Percentiles rank a stretch among this genome's conserved stretches.
Conservation (phyloP, 2,888 invertebrate genomes). For the Plebejus argus region DNA sequence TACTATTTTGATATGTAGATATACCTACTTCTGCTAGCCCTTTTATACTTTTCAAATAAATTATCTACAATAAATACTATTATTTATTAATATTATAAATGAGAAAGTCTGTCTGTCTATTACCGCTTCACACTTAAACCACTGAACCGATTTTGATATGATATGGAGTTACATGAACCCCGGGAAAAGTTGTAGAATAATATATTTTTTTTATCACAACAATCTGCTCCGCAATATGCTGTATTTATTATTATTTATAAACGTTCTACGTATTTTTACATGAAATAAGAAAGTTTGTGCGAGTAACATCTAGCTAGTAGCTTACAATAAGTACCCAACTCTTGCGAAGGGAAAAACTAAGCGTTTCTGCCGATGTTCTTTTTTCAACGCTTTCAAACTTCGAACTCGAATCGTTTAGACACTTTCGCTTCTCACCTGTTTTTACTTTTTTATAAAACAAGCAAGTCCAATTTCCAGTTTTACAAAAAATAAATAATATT, state of each 20-base stretch:
- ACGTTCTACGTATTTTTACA: not conserved
- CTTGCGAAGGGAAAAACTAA: not conserved
- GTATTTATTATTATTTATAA: no score
- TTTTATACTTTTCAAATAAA: no score
- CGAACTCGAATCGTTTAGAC: not conserved
- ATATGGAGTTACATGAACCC: no score
- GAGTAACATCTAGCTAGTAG: not conserved
- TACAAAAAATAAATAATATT: not conserved
- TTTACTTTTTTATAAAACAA: not conserved
- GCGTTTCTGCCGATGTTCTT: not conserved
- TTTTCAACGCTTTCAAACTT: slow-evolving; percentile 11
- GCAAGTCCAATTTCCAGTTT: not conserved
- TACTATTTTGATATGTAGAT: not conserved
- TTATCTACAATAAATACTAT: no score
- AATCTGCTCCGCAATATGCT: no score
- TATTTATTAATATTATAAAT: no score
- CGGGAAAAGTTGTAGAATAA: no score
- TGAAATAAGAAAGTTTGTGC: not conserved
- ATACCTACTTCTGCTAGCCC: no score
- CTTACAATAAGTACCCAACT: not conserved
- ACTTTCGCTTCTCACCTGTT: not conserved
- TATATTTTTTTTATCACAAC: no score
- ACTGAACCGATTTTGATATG: no score
- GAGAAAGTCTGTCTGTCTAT: no score
- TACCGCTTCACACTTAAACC: no score